Conservation (phyloP, 1,140 invertebrate species). For the Drosophila pandora region DNA sequence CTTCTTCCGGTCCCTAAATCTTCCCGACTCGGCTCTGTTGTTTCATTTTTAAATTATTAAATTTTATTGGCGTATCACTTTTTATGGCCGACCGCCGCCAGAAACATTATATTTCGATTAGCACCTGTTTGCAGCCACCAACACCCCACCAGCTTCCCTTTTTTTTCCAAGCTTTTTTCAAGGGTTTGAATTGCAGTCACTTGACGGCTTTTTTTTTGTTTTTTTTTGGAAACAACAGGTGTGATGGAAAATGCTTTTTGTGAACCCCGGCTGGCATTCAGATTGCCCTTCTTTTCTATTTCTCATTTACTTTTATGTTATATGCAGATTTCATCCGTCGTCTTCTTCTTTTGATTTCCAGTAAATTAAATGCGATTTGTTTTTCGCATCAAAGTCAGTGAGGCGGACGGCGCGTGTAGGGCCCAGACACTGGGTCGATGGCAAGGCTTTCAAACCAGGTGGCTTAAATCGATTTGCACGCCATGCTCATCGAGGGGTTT, state of each 20-base stretch:
- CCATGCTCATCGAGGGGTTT: conserved; percentile 11
- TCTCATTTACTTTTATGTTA: conserved; percentile 50
- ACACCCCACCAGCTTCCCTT: conserved; percentile 11
- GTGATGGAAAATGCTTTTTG: conserved; percentile 28
- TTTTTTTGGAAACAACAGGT: conserved; percentile 57
- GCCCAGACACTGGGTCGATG: conserved; percentile 36
- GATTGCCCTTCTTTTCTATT: conserved; percentile 26
- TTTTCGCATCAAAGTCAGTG: conserved; percentile 38
- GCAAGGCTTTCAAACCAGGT: conserved; percentile 33
- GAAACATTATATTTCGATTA: conserved; percentile 82
- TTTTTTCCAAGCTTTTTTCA: conserved; percentile 17
- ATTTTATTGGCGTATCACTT: conserved; percentile 81
- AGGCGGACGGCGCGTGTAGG: conserved; percentile 40
- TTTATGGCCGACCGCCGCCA: conserved; percentile 75
- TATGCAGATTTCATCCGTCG: conserved; percentile 51
- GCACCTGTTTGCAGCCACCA: conserved; percentile 68
- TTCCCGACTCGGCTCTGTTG: conserved; percentile 46
- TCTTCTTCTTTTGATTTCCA: conserved; percentile 60
- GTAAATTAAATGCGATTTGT: conserved; percentile 79
- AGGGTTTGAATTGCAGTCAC: conserved; percentile 40
- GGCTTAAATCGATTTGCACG: conserved; percentile 36
- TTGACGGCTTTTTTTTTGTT: conserved; percentile 40
- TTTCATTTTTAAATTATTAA: conserved; percentile 82
- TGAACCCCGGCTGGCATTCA: neutral
- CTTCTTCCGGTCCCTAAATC: conserved; percentile 6